Evolutionary conservation across 2,888 invertebrate genomes (phyloP).

Genomic region (Rhingia campestris): DNA sequence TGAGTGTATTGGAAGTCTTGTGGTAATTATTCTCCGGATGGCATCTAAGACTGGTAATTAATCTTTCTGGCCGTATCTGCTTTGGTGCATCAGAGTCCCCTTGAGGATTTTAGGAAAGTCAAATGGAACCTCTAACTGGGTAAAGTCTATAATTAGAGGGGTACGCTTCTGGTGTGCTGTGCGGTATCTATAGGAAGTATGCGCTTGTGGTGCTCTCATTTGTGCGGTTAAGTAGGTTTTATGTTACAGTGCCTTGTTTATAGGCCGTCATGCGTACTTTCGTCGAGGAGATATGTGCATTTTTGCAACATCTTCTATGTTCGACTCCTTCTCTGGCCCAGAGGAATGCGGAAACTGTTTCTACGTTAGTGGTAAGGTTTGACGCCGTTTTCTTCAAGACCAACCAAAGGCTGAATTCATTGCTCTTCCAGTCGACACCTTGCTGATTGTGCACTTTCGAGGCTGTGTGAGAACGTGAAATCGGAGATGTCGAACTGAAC

Average conservation of each 20-base stretch:
- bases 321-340: slow-evolving; percentile 20
- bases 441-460: slow-evolving; percentile 4
- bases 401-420: neutral
- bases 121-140: slow-evolving; percentile 19
- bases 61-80: slow-evolving; percentile 52
- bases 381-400: slow-evolving; percentile 14
- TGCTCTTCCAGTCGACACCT: neutral
- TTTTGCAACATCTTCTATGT: slow-evolving; percentile 15
- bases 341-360: slow-evolving; percentile 67
- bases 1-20: slow-evolving; percentile 42
- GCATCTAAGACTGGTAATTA: slow-evolving; percentile 70
- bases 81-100: slow-evolving; percentile 1
- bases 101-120: slow-evolving; percentile 48
- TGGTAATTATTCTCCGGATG: slow-evolving; percentile 67
- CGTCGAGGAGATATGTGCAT: slow-evolving; percentile 21
- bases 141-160: slow-evolving; percentile 16
- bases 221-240: slow-evolving; percentile 63
- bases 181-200: slow-evolving; percentile 51
- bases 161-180: neutral
- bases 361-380: slow-evolving; percentile 20
- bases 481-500: slow-evolving; percentile 18
- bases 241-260: slow-evolving; percentile 30
- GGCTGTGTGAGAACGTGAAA: slow-evolving; percentile 8
- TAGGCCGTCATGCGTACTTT: slow-evolving; percentile 60
- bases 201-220: slow-evolving; percentile 44